Base-by-base conservation (phyloP, 37 sponge, comb jelly and placozoan genomes). In the Theonella swinhoei region DNA sequence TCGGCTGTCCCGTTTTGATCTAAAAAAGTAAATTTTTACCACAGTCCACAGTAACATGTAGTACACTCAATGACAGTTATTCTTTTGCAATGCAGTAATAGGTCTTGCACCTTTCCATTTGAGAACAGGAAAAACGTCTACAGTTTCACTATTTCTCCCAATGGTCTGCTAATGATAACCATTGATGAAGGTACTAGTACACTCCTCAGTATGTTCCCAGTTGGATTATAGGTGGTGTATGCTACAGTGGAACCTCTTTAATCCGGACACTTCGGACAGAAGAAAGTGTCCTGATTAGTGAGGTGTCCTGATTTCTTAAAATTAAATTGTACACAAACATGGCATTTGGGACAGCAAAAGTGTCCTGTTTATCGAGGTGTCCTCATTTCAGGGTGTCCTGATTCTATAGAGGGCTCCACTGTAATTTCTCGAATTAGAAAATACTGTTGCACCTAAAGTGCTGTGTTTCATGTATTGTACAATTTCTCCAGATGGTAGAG, bases 1-100 rank as follows among this genome's bases (percentile, higher is more conserved):
- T 79, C 87, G 97, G 29, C 80, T 99, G 26, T 95, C 99, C 3
- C 88, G 85, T 61, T 99, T 99, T 75, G 99, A 99, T 76, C 82
- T 99, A 42, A 99, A 94, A 69, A 94, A 91, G 96, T 92, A 17
- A 68, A 90, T 74, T n/a, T n/a, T 19, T 29, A 2, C 24, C 2
- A 1, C 4, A 24, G 34, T 1, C 8, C 43, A 62, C 40, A 47
- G 42, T 23, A 4, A 0, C 32, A 58, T 42, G 26, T 25, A 8
- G 68, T 8, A 20, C 14, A 9, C 26, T 28, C 68, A 25, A 28
- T 25, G 30, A 67, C 26, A 67, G 42, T 37, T n/a, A 73, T 39
- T 14, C 32, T 73, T 73, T 36, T 11, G 8, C 41, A 3, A 35
- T 73, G 40, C 81, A 92, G 92, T 70, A 96, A 95, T 70, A 94